phyloP scores from a whole-genome alignment of 2,113 vertebrate genomes.

The Peromyscus leucopus region DNA sequence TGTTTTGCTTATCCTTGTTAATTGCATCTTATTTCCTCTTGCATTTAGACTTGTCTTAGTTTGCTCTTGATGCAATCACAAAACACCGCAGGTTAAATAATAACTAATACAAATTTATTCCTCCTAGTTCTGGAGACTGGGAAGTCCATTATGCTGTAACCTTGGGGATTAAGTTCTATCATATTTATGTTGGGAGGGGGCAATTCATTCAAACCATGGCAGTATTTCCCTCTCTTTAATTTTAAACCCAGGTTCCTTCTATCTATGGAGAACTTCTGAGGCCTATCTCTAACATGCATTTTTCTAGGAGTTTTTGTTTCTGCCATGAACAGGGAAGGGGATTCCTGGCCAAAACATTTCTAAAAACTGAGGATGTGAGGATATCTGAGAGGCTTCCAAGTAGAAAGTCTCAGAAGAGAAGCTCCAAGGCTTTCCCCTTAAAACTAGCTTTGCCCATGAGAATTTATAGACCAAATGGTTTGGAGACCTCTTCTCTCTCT shows the following conservation, averaged over 20 bases:
- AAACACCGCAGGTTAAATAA: neutral
- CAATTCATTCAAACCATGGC: neutral
- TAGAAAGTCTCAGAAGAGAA: neutral
- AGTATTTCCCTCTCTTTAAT: neutral
- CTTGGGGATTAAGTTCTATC: neutral
- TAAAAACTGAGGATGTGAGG: neutral
- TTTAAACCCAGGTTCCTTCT: neutral
- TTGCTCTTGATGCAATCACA: neutral
- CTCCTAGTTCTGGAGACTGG: neutral
- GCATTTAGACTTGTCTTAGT: neutral
- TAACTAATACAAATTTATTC: neutral
- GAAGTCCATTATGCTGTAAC: neutral
- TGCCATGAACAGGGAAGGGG: neutral
- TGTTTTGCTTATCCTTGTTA: neutral
- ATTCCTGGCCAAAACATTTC: neutral
- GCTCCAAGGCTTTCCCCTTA: neutral
- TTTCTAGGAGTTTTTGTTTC: neutral
- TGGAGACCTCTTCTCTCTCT: neutral
- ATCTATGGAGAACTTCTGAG: neutral
- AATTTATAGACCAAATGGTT: neutral
- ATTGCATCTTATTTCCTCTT: neutral
- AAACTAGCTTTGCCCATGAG: neutral
- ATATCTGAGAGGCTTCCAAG: neutral
- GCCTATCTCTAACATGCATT: neutral
- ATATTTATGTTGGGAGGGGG: too few relatives aligned